phyloP scores from a whole-genome alignment of 2,888 invertebrate genomes.

The Chrysolina americana region DNA sequence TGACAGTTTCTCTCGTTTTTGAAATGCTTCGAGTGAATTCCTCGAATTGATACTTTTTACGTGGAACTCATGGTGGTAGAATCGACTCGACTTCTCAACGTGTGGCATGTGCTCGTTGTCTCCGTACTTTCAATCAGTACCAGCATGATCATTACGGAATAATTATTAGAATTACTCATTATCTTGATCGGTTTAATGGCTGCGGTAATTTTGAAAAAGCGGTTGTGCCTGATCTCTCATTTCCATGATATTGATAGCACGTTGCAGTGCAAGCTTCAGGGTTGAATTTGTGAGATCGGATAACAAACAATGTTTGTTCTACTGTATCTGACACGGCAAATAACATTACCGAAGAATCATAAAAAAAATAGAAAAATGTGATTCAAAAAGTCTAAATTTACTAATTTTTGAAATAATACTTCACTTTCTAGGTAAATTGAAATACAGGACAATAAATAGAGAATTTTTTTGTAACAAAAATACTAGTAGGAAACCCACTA shows the following conservation, averaged over 20 bases:
- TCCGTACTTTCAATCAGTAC: background rate
- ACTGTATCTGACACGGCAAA: too few species aligned
- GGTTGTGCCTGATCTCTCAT: background rate
- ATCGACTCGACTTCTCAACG: background rate
- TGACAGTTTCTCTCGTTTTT: background rate
- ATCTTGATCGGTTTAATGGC: background rate
- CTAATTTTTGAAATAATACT: too few species aligned
- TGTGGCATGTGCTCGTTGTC: conserved; percentile 8
- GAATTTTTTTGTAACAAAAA: too few species aligned
- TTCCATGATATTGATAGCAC: background rate
- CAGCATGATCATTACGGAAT: background rate
- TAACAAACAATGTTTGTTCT: too few species aligned
- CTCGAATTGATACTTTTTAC: conserved; percentile 1
- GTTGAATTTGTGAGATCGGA: too few species aligned
- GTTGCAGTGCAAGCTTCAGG: background rate
- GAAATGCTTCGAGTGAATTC: background rate
- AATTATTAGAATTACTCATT: background rate
- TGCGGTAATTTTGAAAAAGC: background rate
- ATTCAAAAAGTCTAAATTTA: too few species aligned
- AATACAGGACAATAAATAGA: too few species aligned
- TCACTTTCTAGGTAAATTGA: too few species aligned
- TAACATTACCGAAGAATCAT: too few species aligned
- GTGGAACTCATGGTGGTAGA: conserved; percentile 1
- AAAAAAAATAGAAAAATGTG: too few species aligned
- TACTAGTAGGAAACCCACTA: too few species aligned